These are phyloP conservation scores for Galeopsomyia nigrocyanea DNA, from an alignment of 2,888 invertebrate species.

Conservation along the genomic window DNA sequence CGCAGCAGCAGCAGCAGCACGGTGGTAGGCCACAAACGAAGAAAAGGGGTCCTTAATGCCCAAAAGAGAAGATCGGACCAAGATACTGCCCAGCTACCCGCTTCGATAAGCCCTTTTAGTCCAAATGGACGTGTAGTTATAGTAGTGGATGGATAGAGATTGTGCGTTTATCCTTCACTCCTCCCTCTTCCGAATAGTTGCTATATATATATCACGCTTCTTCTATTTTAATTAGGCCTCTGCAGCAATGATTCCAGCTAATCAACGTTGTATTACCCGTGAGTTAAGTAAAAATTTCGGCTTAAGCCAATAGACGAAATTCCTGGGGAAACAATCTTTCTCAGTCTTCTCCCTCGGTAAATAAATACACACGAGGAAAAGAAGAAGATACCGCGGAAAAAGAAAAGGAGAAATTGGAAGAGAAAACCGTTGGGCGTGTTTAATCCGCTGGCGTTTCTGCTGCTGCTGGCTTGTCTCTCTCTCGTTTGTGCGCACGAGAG, in stretches of 20 bases:
- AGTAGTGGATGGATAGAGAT: too few relatives aligned
- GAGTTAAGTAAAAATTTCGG: neutral
- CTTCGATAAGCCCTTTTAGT: constrained; percentile 55
- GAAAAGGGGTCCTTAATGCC: constrained; percentile 48
- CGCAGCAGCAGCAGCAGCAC: constrained; percentile 1
- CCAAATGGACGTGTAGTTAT: constrained; percentile 40
- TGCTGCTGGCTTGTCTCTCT: constrained; percentile 19
- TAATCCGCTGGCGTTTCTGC: constrained; percentile 22
- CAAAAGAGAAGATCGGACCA: constrained; percentile 53
- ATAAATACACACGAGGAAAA: neutral
- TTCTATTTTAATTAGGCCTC: too few relatives aligned
- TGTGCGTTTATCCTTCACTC: too few relatives aligned
- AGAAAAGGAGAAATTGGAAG: constrained; percentile 8
- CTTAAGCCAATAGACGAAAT: neutral
- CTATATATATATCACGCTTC: too few relatives aligned
- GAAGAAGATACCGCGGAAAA: neutral
- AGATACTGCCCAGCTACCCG: constrained; percentile 53
- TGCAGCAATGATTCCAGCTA: too few relatives aligned
- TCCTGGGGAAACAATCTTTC: neutral
- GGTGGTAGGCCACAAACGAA: constrained; percentile 50
- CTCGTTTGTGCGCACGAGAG: constrained; percentile 44
- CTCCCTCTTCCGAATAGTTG: too few relatives aligned
- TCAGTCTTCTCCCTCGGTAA: neutral
- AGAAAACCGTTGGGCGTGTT: constrained; percentile 28
- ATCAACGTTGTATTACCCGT: neutral